phyloP scores from a whole-genome alignment of 2,113 vertebrate species.

The Passer domesticus region DNA sequence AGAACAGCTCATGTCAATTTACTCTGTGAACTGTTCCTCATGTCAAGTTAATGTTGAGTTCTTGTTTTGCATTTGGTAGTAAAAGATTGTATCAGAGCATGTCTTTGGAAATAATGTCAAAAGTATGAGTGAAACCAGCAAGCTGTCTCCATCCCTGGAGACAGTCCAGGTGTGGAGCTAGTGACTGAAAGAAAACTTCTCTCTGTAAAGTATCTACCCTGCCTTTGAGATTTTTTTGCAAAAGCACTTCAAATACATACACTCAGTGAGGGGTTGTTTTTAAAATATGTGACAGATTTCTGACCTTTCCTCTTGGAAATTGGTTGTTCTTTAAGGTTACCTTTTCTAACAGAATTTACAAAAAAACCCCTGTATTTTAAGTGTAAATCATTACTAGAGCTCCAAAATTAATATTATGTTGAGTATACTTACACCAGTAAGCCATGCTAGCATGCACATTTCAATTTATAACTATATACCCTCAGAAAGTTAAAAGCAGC shows the following conservation, averaged over 20 bases:
- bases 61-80: background rate
- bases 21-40: background rate
- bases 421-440: background rate
- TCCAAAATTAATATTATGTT: background rate
- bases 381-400: background rate
- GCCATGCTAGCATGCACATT: fast-evolving
- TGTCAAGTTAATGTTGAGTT: background rate
- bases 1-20: background rate
- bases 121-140: background rate
- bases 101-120: background rate
- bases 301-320: background rate
- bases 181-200: background rate
- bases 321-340: background rate
- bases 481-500: background rate
- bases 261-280: background rate
- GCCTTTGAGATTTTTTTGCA: background rate
- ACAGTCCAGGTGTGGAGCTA: background rate
- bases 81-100: background rate
- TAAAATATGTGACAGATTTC: background rate
- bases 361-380: background rate
- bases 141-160: background rate
- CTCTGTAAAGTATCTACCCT: background rate
- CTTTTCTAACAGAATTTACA: background rate
- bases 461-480: background rate
- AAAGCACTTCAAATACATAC: background rate